These are phyloP conservation scores for Scarus forsteni DNA, from an alignment of 2,797 vertebrate genomes.

Conservation along the genomic window DNA sequence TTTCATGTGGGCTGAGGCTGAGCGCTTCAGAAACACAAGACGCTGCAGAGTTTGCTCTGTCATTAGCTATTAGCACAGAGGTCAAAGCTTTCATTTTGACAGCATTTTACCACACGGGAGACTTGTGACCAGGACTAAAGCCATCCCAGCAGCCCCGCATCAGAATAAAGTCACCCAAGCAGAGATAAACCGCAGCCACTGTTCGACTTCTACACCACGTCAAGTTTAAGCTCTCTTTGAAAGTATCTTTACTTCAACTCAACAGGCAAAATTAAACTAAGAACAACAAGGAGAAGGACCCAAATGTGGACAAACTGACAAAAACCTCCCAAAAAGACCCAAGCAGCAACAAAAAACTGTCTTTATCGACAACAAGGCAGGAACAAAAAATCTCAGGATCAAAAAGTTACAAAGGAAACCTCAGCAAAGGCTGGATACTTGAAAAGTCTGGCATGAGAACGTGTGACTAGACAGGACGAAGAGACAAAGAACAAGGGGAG, in stretches of 20 bases:
- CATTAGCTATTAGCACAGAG: slow-evolving; percentile 56
- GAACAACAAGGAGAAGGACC: too few species aligned
- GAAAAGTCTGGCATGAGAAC: too few species aligned
- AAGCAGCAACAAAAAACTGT: too few species aligned
- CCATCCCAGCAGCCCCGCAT: slow-evolving; percentile 31
- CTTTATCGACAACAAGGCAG: too few species aligned
- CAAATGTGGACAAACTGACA: too few species aligned
- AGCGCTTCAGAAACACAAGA: slow-evolving; percentile 61
- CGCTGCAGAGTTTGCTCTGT: slow-evolving; percentile 46
- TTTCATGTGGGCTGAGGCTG: slow-evolving; percentile 46
- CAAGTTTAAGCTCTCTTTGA: slow-evolving; percentile 15
- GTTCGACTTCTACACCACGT: not conserved
- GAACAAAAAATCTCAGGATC: too few species aligned
- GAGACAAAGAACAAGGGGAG: too few species aligned
- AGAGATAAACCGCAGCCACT: slow-evolving; percentile 33
- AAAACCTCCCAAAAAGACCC: too few species aligned
- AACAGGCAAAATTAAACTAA: too few species aligned
- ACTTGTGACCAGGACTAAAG: slow-evolving; percentile 23
- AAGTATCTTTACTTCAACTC: not conserved
- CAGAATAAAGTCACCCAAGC: slow-evolving; percentile 45
- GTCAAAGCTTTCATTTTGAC: slow-evolving; percentile 66
- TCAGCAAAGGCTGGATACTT: too few species aligned
- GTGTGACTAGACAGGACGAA: too few species aligned
- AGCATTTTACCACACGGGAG: slow-evolving; percentile 31
- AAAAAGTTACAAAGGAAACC: too few species aligned